A percentile compares a stretch with the other conserved stretches of the same genome.
Evolutionary conservation across 2,113 vertebrate genomes (phyloP).

Genomic region (Hystrix brachyura): DNA sequence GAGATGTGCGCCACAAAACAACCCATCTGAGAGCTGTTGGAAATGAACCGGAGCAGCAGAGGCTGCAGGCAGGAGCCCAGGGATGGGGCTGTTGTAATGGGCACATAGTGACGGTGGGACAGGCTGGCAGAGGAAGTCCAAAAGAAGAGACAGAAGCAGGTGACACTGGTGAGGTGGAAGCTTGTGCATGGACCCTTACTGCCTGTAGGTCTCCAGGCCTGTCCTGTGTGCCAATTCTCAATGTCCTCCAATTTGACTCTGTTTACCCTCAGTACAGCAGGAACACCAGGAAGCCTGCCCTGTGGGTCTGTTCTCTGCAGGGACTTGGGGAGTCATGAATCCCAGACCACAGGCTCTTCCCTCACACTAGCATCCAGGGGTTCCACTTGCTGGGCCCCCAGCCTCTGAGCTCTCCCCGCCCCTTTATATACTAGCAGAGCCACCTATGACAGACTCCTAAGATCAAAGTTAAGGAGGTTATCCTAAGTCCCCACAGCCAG

Average conservation of each 20-base stretch:
- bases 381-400: fast-evolving
- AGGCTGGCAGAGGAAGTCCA: neutral
- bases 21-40: neutral
- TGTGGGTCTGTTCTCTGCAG: neutral
- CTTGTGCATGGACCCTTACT: neutral
- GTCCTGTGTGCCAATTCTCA: neutral
- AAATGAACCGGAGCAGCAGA: too few species aligned
- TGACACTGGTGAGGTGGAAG: neutral
- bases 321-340: neutral
- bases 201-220: neutral
- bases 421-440: neutral
- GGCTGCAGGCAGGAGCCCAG: neutral
- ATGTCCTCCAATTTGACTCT: neutral
- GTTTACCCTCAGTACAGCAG: too few species aligned
- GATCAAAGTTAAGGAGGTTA: neutral
- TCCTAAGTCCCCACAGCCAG: neutral
- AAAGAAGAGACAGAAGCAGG: neutral
- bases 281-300: neutral
- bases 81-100: neutral
- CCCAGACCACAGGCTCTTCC: neutral
- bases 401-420: neutral
- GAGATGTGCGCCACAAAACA: neutral
- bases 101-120: fast-evolving
- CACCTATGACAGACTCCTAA: neutral
- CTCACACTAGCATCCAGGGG: neutral